phyloP scores from a whole-genome alignment of 2,797 vertebrate genomes.

The Botia almorhae region DNA sequence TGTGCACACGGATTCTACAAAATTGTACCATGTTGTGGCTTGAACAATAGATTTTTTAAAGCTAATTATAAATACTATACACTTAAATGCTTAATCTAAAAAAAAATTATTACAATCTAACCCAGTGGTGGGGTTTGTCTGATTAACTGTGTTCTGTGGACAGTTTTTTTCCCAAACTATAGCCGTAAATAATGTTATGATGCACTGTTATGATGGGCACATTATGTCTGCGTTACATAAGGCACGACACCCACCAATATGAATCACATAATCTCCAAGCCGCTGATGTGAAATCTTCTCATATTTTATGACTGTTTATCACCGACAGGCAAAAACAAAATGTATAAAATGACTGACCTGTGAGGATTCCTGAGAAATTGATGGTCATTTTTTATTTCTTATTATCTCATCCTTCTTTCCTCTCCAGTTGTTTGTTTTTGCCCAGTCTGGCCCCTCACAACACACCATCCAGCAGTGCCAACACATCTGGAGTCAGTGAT shows the following conservation, averaged over 20 bases:
- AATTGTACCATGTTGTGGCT: no score
- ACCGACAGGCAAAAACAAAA: slow-evolving; percentile 1
- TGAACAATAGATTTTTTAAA: no score
- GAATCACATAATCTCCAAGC: not conserved
- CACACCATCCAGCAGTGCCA: slow-evolving; percentile 88
- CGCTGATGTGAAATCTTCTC: slow-evolving; percentile 11
- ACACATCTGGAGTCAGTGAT: slow-evolving; percentile 86
- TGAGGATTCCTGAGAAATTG: no score
- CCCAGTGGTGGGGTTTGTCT: no score
- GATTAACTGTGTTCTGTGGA: no score
- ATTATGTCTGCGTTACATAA: slow-evolving; percentile 15
- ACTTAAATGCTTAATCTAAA: no score
- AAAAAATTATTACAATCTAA: no score
- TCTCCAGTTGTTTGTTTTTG: slow-evolving; percentile 90
- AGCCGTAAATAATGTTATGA: not conserved
- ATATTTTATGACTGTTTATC: slow-evolving; percentile 22
- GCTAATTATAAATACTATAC: no score
- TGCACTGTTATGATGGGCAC: not conserved
- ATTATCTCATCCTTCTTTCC: not conserved
- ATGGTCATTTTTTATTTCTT: not conserved
- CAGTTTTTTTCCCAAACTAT: no score
- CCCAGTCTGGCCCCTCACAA: slow-evolving; percentile 97
- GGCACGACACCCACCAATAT: not conserved
- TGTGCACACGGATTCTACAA: no score
- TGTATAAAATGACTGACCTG: not conserved